These are phyloP conservation scores for Scolopax bukidnonensis DNA, from an alignment of 2,797 vertebrate species.

Conservation along the genomic window DNA sequence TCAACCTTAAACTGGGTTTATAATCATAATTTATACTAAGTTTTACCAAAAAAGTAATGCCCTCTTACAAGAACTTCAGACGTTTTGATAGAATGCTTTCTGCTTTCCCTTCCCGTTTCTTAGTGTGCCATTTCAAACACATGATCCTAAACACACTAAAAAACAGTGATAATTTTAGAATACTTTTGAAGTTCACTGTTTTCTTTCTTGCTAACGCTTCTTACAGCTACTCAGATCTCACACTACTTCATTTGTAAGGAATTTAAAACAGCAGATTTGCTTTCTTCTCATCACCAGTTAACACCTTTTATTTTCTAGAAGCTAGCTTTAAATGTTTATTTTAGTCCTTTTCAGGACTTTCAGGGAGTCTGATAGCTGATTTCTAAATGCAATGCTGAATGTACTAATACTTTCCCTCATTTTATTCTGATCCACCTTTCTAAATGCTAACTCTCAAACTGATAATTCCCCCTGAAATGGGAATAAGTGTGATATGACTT, in stretches of 20 bases:
- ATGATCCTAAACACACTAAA: background rate
- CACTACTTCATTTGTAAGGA: background rate
- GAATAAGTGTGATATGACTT: background rate
- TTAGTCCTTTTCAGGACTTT: background rate
- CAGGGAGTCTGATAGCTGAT: background rate
- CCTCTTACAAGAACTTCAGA: background rate
- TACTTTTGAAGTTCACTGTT: rapidly evolving
- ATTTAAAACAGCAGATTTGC: background rate
- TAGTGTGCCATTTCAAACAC: background rate
- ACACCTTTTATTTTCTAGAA: background rate
- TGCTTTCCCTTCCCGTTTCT: background rate
- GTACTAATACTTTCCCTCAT: background rate
- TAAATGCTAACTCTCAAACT: background rate
- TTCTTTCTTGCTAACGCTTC: background rate
- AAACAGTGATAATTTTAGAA: background rate
- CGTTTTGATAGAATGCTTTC: background rate
- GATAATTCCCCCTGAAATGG: background rate
- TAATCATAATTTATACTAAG: background rate
- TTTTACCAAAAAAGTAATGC: background rate
- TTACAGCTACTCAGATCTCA: background rate
- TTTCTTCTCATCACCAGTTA: background rate
- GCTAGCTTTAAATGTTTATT: background rate
- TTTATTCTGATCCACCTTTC: background rate
- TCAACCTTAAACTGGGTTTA: background rate
- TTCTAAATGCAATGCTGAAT: background rate